Evolutionary conservation across 2,888 invertebrate genomes (phyloP).

Genomic region (Euproctis similis): DNA sequence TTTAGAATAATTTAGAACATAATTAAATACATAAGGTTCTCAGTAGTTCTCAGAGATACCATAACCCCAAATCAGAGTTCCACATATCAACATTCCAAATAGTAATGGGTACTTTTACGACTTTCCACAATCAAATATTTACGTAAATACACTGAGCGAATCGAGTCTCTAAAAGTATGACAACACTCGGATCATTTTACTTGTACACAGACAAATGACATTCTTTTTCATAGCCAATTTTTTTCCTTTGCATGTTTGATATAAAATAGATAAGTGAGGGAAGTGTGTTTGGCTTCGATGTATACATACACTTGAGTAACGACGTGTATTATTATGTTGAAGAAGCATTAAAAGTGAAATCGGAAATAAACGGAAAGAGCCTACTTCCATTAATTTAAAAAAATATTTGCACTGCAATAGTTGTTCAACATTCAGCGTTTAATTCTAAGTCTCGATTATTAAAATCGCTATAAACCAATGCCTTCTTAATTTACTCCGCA

Average conservation of each 20-base stretch:
- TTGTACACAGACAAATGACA: constrained; percentile 43
- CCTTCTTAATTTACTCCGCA: no score
- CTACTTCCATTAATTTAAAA: no score
- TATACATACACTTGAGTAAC: background rate
- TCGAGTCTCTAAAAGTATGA: constrained; percentile 45
- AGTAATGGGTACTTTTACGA: constrained; percentile 26
- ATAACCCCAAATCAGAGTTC: background rate
- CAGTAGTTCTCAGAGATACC: no score
- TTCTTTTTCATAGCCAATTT: constrained; percentile 34
- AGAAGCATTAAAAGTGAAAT: no score
- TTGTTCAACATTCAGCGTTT: no score
- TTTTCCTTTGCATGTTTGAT: background rate
- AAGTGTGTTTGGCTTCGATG: background rate
- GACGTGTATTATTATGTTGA: no score
- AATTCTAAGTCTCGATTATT: no score
- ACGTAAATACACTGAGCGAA: constrained; percentile 46
- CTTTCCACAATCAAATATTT: constrained; percentile 36
- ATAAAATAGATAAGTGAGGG: background rate
- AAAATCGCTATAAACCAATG: no score
- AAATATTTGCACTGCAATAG: no score
- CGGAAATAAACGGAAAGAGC: no score
- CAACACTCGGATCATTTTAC: constrained; percentile 50
- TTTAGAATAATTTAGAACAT: no score
- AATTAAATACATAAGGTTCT: no score
- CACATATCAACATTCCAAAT: background rate